A percentile compares a stretch with the other conserved stretches of the same genome.
Conservation (phyloP, 1,140 invertebrate genomes). For the Drosophila sproati region DNA sequence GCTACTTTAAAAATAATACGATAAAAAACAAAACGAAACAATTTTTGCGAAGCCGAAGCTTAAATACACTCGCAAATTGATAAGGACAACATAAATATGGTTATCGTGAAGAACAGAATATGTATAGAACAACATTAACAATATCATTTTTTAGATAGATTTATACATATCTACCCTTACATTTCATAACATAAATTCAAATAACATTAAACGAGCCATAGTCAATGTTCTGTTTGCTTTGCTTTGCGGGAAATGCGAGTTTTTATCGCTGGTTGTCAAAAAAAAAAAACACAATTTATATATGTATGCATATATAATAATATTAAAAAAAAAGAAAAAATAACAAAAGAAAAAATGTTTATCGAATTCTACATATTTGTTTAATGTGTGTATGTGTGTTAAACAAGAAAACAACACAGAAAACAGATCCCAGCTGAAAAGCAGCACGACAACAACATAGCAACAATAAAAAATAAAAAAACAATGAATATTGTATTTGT, state of each 20-base stretch:
- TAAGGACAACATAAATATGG: too few relatives aligned
- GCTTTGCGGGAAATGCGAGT: slow-evolving; percentile 24
- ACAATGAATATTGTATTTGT: slow-evolving; percentile 32
- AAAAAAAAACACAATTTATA: slow-evolving; percentile 5
- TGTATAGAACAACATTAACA: too few relatives aligned
- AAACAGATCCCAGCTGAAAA: slow-evolving; percentile 12
- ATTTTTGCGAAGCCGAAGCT: not conserved
- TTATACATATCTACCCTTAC: too few relatives aligned
- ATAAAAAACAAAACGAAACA: not conserved
- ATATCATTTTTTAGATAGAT: too few relatives aligned
- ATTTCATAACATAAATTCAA: not conserved
- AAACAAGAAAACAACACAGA: slow-evolving; percentile 15
- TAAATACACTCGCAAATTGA: slow-evolving; percentile 1
- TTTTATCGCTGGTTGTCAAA: slow-evolving; percentile 38
- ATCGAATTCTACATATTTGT: slow-evolving; percentile 40
- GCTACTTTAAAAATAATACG: not conserved
- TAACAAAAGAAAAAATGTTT: slow-evolving; percentile 39
- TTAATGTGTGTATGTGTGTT: slow-evolving; percentile 18
- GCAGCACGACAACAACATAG: not conserved
- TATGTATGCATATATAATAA: slow-evolving; percentile 3
- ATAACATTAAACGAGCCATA: not conserved
- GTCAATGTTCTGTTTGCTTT: slow-evolving; percentile 18
- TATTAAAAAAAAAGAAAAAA: slow-evolving; percentile 13
- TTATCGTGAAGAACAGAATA: too few relatives aligned
- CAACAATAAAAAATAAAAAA: not conserved